Conservation (phyloP, 2,113 vertebrate genomes). For the Gymnorhina tibicen region DNA sequence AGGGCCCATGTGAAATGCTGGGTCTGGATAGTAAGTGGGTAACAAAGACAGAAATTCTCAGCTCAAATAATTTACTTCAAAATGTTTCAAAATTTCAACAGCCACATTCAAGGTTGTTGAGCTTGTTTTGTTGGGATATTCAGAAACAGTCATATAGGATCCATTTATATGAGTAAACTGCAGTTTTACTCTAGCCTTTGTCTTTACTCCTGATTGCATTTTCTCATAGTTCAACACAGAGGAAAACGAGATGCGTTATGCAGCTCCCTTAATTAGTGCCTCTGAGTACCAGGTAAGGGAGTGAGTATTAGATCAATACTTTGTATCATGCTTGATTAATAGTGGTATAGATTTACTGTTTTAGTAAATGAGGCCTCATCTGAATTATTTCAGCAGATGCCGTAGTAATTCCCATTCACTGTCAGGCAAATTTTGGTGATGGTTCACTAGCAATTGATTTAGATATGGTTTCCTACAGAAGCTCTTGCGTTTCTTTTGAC, state of each 20-base stretch:
- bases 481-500: neutral
- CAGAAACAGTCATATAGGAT: neutral
- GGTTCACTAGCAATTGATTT: neutral
- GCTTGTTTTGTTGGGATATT: neutral
- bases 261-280: conserved; percentile 8
- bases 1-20: neutral
- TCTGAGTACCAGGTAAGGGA: neutral
- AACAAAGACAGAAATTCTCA: neutral
- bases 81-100: neutral
- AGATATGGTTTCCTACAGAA: neutral
- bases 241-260: neutral
- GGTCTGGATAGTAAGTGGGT: neutral
- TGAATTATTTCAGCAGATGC: neutral
- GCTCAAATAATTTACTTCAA: neutral
- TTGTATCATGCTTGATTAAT: neutral
- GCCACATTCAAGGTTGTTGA: neutral
- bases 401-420: neutral
- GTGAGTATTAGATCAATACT: neutral
- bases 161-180: neutral
- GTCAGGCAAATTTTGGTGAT: neutral
- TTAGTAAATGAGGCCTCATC: conserved; percentile 24
- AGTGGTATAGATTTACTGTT: conserved; percentile 14
- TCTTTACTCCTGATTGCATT: neutral
- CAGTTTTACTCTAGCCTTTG: neutral
- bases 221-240: neutral